A percentile compares a stretch with the other conserved stretches of the same genome.
Conservation (phyloP, 2,113 vertebrate species). For the Brienomyrus brachyistius region DNA sequence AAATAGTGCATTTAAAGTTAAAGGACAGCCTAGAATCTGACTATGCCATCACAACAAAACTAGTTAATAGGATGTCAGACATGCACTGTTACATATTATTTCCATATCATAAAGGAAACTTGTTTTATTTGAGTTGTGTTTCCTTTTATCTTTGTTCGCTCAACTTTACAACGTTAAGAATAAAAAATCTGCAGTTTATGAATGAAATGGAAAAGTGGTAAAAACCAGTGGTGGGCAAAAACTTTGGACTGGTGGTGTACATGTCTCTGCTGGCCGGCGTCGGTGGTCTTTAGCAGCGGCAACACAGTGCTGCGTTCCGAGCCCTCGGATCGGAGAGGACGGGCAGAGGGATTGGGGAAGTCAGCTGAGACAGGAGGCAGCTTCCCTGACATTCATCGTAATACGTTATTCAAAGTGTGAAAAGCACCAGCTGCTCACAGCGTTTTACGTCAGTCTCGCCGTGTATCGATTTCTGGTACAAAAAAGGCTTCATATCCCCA, state of each 20-base stretch:
- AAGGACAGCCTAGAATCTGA: too few species aligned
- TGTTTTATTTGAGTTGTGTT: too few species aligned
- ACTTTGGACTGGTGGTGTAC: background rate
- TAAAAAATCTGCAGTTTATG: too few species aligned
- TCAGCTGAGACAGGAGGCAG: slow-evolving; percentile 57
- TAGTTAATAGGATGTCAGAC: too few species aligned
- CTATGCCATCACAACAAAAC: too few species aligned
- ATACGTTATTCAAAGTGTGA: slow-evolving; percentile 54
- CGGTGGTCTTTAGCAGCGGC: background rate
- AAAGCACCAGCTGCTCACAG: slow-evolving; percentile 53
- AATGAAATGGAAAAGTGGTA: too few species aligned
- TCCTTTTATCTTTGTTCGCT: too few species aligned
- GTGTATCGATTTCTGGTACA: slow-evolving; percentile 63
- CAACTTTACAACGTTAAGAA: too few species aligned
- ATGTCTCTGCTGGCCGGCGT: background rate
- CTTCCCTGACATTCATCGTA: slow-evolving; percentile 61
- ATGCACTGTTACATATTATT: too few species aligned
- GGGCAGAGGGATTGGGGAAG: background rate
- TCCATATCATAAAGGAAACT: too few species aligned
- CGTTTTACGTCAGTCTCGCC: slow-evolving; percentile 45
- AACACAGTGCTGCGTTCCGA: background rate
- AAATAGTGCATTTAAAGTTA: too few species aligned
- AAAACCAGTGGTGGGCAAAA: too few species aligned
- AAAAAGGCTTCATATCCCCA: slow-evolving; percentile 56
- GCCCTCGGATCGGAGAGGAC: background rate